phyloP scores from a whole-genome alignment of 2,113 vertebrate genomes.

The Plecotus auritus region DNA sequence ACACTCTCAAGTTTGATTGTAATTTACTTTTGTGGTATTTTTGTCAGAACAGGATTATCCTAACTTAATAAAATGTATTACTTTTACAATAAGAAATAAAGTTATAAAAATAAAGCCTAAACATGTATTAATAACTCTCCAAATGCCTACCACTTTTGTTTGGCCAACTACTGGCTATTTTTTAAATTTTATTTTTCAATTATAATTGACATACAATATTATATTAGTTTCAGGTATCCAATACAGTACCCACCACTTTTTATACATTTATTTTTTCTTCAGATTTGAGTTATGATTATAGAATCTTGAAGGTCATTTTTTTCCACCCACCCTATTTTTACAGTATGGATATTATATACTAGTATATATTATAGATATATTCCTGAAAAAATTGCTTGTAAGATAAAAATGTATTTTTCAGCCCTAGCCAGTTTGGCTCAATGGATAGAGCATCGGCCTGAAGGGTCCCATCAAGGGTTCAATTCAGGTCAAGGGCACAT shows the following conservation, averaged over 20 bases:
- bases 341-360: neutral
- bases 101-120: neutral
- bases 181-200: neutral
- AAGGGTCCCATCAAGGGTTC: no score
- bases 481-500: no score
- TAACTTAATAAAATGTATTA: conserved; percentile 5
- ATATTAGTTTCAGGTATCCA: neutral
- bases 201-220: neutral
- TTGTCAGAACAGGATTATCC: neutral
- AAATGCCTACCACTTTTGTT: neutral
- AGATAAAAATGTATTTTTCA: neutral
- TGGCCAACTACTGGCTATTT: neutral
- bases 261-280: neutral
- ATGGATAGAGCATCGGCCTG: no score
- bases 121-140: neutral
- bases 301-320: neutral
- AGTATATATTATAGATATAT: neutral
- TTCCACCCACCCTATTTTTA: neutral
- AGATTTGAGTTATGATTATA: neutral
- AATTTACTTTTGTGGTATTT: neutral
- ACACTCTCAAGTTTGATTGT: neutral
- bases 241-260: neutral
- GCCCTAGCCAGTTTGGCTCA: no score
- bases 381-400: neutral
- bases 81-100: neutral